A percentile compares a stretch with the other conserved stretches of the same genome.
Evolutionary conservation across 1,140 invertebrate genomes (phyloP).

Genomic region (Chironomus striatipennis): DNA sequence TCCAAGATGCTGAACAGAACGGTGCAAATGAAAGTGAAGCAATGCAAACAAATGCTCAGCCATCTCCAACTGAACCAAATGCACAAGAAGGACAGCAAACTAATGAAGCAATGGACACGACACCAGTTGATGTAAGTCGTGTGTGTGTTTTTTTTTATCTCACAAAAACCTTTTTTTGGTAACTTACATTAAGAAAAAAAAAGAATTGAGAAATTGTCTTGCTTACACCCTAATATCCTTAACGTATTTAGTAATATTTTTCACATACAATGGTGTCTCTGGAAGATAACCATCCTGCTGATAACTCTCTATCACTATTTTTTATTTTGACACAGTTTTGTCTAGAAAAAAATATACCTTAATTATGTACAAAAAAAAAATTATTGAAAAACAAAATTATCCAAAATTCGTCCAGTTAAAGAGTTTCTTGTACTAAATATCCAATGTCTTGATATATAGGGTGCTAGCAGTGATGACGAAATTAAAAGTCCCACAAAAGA

Average conservation of each 20-base stretch:
- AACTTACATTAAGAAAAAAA: too few relatives aligned
- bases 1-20: slow-evolving; percentile 48
- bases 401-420: neutral
- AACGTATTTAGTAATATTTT: neutral
- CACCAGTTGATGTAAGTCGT: slow-evolving; percentile 40
- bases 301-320: neutral
- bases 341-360: slow-evolving; percentile 16
- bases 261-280: neutral
- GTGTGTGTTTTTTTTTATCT: neutral
- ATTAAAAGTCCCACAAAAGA: slow-evolving; percentile 22
- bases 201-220: neutral
- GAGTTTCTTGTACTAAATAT: neutral
- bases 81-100: slow-evolving; percentile 32
- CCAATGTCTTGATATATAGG: slow-evolving; percentile 29
- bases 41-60: slow-evolving; percentile 29
- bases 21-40: slow-evolving; percentile 38
- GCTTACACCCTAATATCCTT: neutral
- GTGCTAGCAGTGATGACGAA: slow-evolving; percentile 31
- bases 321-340: neutral
- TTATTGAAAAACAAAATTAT: too few relatives aligned
- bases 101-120: slow-evolving; percentile 41
- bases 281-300: slow-evolving; percentile 20
- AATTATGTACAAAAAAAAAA: neutral
- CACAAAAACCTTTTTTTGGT: too few relatives aligned
- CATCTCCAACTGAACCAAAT: slow-evolving; percentile 36